Evolutionary conservation across 2,797 vertebrate species (phyloP), one percentile per base, ranked within the genome.

Genomic region (Scleropages formosus): DNA sequence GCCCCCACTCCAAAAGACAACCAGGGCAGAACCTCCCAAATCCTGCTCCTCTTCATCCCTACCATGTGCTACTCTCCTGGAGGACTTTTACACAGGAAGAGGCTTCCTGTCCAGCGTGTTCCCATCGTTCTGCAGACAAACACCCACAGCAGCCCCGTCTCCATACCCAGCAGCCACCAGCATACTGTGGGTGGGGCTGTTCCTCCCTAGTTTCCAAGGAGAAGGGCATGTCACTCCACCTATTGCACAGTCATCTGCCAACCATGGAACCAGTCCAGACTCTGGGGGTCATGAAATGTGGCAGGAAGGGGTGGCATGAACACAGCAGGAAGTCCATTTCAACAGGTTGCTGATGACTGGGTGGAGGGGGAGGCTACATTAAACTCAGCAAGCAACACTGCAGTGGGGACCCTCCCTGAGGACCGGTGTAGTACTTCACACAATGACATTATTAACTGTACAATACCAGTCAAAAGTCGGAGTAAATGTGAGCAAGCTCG

Each of bases 131-230:
- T 89, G 91, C 90, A 93, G 93, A 95, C 88, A 94, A 92, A 90
- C 27, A 61, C 51, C 61, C 78, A 16, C 78, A 77, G 80, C 82
- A 85, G 88, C 84, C 88, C 80, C 68, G 80, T 84, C 86, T 88
- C 91, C 90, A 93, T 93, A 93, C 82, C 89, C 92, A 91, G 91
- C 92, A 92, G 92, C 90, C 92, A 93, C 88, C 81, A 53, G 77
- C 72, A 62, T 71, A 66, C 82, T 82, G 81, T 22, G 78, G 68
- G 61, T 58, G 75, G 31, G 65, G 80, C 75, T 81, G 80, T 67
- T 58, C 77, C 59, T 68, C 72, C 75, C 61, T n/a, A n/a, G 3
- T 58, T 47, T 22, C 47, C 49, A 16, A 20, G 26, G 51, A 56
- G 10, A 4, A 49, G 12, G 27, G 26, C 18, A 27, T 44, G 11